Base-by-base conservation (phyloP, 2,888 invertebrate genomes). In the Spilarctia lutea region DNA sequence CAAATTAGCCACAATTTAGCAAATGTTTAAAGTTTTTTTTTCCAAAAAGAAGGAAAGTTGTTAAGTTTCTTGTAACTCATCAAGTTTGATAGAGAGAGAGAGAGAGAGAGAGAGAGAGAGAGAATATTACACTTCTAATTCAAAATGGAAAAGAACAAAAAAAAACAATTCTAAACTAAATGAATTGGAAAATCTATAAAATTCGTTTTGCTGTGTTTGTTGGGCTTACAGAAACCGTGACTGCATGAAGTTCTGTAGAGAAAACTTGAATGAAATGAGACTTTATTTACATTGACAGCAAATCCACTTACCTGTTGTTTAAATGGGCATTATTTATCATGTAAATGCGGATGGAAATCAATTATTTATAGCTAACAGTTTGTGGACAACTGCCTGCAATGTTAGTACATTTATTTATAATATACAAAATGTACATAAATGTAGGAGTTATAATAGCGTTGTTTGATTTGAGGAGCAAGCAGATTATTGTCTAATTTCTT, bases 341-440 rank as follows among this genome's bases (percentile, higher is more conserved):
- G 63, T 67, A 70, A 71, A 76, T 42, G 35, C 20, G n/a, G 39
- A 56, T 70, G 33, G 65, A 65, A 27, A 42, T 72, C 30, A 66
- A 72, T 75, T 66, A 75, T 75, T 65, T 63, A 73, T 75, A 70
- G 27, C n/a, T 72, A 65, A 68, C 71, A 42, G 75, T 75, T 60
- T 48, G 30, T 65, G 48, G 24, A 65, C n/a, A 42, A 27, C 20
- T 33, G 13, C 1, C 30, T 52, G 39, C 30, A 73, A 63, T 10
- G 63, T 63, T 16, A 63, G 30, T 30, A 30, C 18, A 18, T 63
- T 56, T 56, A 8, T 24, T 10, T n/a, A n/a, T n/a, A n/a, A 1
- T 10, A 4, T n/a, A 24, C 11, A 2, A 11, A 45, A 56, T 56
- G 52, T 56, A 52, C 24, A 30, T 30, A 13, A 7, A 16, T 27